Percentiles rank a stretch among this genome's conserved stretches.
Evolutionary conservation across 64 coral and sea anemone genomes (phyloP).

Genomic region (Orbicella faveolata): DNA sequence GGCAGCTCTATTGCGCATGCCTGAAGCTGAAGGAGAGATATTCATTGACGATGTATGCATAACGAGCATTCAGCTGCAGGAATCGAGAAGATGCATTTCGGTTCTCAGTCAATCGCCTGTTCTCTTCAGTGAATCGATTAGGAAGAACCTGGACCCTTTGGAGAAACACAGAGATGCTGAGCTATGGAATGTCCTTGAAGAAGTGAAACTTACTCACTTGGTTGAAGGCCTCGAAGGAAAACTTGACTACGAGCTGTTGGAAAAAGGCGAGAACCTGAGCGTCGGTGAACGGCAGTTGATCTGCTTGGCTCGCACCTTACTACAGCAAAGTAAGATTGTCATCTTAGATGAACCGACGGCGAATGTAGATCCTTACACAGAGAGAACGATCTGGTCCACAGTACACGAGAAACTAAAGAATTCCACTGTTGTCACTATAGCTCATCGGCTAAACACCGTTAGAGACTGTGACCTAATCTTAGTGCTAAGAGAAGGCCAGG

Average conservation of each 20-base stretch:
- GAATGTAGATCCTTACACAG: constrained; percentile 32
- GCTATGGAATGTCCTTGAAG: constrained; percentile 30
- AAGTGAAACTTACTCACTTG: constrained; percentile 24
- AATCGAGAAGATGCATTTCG: constrained; percentile 18
- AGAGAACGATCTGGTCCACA: constrained; percentile 7
- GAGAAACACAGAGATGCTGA: constrained; percentile 30
- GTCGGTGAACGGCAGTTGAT: constrained; percentile 54
- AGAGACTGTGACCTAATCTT: constrained; percentile 32
- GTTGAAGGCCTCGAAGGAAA: background rate
- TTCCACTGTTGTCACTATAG: constrained; percentile 47
- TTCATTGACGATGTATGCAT: constrained; percentile 37
- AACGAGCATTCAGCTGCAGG: constrained; percentile 11
- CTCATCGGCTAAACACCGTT: constrained; percentile 35
- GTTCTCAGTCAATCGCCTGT: constrained; percentile 49
- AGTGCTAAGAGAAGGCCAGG: constrained; percentile 25
- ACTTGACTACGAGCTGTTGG: constrained; percentile 20
- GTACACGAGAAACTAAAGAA: constrained; percentile 15
- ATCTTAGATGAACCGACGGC: constrained; percentile 58
- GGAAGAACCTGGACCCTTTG: constrained; percentile 45
- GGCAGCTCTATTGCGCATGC: constrained; percentile 47
- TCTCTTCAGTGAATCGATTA: constrained; percentile 48
- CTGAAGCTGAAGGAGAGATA: constrained; percentile 50
- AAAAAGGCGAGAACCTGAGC: constrained; percentile 50
- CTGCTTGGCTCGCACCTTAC: constrained; percentile 38
- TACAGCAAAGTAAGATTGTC: constrained; percentile 35